Evolutionary conservation across 2,888 invertebrate species (phyloP).

Genomic region (Andrena flavipes): DNA sequence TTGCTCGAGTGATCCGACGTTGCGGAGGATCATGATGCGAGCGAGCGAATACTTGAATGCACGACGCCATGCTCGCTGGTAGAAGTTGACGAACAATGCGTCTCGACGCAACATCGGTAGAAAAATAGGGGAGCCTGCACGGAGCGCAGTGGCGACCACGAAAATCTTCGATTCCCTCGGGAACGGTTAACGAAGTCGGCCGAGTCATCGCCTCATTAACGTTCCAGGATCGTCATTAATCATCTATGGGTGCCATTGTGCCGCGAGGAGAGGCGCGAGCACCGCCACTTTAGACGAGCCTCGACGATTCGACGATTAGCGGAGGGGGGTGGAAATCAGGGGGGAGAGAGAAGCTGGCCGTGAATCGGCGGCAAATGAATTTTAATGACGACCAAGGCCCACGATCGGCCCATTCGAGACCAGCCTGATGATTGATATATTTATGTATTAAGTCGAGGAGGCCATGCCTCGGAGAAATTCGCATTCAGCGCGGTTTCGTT

Average conservation of each 20-base stretch:
- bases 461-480: constrained; percentile 10
- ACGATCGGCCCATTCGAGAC: constrained; percentile 72
- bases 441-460: constrained; percentile 53
- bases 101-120: not conserved
- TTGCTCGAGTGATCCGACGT: not conserved
- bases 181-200: constrained; percentile 82
- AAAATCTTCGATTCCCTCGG: constrained; percentile 58
- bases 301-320: constrained; percentile 45
- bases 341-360: constrained; percentile 53
- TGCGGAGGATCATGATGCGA: too few relatives aligned
- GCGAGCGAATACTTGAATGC: not conserved
- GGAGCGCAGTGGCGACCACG: constrained; percentile 6
- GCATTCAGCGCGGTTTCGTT: not conserved
- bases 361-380: constrained; percentile 82
- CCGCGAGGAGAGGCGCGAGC: constrained; percentile 45
- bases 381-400: constrained; percentile 76
- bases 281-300: constrained; percentile 54
- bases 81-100: not conserved
- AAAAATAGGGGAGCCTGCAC: not conserved
- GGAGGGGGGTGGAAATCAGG: constrained; percentile 36
- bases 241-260: constrained; percentile 76
- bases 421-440: constrained; percentile 77
- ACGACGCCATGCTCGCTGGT: not conserved
- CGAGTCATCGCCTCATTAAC: constrained; percentile 84
- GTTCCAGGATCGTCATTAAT: constrained; percentile 82